phyloP scores from a whole-genome alignment of 2,113 vertebrate species.

The Muscicapa adusta region DNA sequence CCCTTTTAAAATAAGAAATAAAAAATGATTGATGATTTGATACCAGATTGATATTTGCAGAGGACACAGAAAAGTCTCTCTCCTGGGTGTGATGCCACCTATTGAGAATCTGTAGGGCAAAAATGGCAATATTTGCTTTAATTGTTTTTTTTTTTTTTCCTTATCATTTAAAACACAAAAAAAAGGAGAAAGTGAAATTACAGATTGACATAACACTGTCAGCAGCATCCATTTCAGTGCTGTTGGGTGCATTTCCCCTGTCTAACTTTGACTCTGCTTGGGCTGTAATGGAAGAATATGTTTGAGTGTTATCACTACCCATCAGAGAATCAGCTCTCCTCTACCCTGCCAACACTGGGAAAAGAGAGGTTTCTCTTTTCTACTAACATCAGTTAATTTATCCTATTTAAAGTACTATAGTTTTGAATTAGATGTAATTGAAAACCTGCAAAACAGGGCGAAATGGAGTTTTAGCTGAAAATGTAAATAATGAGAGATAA shows the following conservation, averaged over 20 bases:
- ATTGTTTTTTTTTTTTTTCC: not conserved
- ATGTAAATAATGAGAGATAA: conserved; percentile 47
- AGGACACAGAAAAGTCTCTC: not conserved
- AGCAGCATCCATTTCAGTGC: not conserved
- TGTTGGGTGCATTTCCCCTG: fast-evolving
- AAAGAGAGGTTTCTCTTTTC: not conserved
- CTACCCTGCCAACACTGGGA: not conserved
- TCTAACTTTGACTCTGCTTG: not conserved
- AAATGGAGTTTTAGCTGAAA: conserved; percentile 25
- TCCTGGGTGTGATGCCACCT: not conserved
- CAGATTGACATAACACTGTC: not conserved
- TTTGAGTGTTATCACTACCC: not conserved
- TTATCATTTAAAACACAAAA: not conserved
- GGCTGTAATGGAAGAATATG: not conserved
- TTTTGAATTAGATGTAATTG: conserved; percentile 34
- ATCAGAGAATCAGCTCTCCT: not conserved
- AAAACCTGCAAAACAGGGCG: conserved; percentile 26
- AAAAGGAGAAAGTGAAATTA: not conserved
- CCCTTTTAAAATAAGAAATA: not conserved
- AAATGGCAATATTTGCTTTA: not conserved
- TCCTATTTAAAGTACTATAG: not conserved
- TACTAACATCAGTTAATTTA: conserved; percentile 1
- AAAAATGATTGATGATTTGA: fast-evolving
- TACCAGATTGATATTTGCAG: not conserved
- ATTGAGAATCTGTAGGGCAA: not conserved